phyloP scores from a whole-genome alignment of 1,140 invertebrate species.

The Penaeus indicus region DNA sequence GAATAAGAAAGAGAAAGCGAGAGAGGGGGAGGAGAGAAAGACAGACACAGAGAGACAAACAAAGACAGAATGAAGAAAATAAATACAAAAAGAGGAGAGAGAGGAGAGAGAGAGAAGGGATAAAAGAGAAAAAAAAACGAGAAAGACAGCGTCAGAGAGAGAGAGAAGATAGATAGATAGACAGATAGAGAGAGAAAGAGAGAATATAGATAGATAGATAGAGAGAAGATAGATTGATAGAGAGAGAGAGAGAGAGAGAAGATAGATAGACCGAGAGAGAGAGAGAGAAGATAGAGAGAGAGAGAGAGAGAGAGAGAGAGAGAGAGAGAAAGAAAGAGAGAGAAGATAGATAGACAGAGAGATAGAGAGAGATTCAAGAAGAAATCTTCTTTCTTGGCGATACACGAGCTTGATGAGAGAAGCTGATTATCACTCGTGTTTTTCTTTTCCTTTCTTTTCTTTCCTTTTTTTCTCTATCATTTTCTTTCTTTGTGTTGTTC shows the following conservation, averaged over 20 bases:
- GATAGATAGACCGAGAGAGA: neutral
- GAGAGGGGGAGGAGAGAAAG: neutral
- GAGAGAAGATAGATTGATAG: neutral
- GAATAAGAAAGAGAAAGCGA: neutral
- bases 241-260: neutral
- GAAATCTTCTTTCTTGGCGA: neutral
- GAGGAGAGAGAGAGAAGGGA: neutral
- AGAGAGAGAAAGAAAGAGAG: neutral
- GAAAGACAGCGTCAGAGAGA: neutral
- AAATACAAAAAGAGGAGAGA: neutral
- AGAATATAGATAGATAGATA: too few species aligned
- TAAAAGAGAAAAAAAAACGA: neutral
- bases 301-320: neutral
- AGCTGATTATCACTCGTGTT: too few species aligned
- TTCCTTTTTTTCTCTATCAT: neutral
- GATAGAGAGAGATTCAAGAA: neutral
- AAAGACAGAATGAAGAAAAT: neutral
- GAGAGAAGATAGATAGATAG: slow-evolving; percentile 10
- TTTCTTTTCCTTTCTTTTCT: neutral
- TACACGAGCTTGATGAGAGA: neutral
- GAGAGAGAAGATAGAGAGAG: neutral
- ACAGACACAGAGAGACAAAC: neutral
- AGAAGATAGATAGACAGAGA: neutral
- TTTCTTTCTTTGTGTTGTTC: neutral
- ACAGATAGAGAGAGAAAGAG: neutral